Evolutionary conservation across 2,797 vertebrate species (phyloP).

Genomic region (Melanotaenia pygmaea): DNA sequence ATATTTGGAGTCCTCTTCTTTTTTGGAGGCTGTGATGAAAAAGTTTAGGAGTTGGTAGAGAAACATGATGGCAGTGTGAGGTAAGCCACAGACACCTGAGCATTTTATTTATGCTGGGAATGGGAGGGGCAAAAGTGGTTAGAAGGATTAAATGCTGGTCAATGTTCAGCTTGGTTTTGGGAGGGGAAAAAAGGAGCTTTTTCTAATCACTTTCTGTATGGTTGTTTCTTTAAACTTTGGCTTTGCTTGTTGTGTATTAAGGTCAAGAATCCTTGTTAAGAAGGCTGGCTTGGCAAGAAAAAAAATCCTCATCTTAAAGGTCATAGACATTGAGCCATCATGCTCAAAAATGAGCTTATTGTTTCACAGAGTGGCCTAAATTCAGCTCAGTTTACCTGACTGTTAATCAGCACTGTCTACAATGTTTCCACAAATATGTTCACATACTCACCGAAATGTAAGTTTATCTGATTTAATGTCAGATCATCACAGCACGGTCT

Average conservation of each 20-base stretch:
- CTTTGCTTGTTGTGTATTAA: conserved; percentile 55
- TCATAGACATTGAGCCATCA: conserved; percentile 28
- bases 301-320: conserved; percentile 54
- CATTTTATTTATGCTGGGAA: conserved; percentile 65
- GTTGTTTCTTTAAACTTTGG: conserved; percentile 54
- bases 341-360: conserved; percentile 46
- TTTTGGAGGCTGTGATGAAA: conserved; percentile 65
- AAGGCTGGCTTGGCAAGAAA: conserved; percentile 24
- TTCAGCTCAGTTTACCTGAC: conserved; percentile 13
- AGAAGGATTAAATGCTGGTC: conserved; percentile 70
- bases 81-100: conserved; percentile 7
- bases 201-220: conserved; percentile 65
- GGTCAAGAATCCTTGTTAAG: conserved; percentile 43
- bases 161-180: conserved; percentile 54
- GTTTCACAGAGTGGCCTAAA: neutral
- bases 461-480: neutral
- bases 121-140: conserved; percentile 57
- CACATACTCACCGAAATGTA: neutral
- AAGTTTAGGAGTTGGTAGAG: conserved; percentile 76
- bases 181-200: conserved; percentile 72
- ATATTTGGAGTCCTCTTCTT: conserved; percentile 66
- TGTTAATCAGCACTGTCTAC: conserved; percentile 55
- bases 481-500: too few relatives aligned
- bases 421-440: neutral
- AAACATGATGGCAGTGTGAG: conserved; percentile 73